Base-by-base conservation (phyloP, 64 coral and sea anemone species). In the Pocillopora damicornis region DNA sequence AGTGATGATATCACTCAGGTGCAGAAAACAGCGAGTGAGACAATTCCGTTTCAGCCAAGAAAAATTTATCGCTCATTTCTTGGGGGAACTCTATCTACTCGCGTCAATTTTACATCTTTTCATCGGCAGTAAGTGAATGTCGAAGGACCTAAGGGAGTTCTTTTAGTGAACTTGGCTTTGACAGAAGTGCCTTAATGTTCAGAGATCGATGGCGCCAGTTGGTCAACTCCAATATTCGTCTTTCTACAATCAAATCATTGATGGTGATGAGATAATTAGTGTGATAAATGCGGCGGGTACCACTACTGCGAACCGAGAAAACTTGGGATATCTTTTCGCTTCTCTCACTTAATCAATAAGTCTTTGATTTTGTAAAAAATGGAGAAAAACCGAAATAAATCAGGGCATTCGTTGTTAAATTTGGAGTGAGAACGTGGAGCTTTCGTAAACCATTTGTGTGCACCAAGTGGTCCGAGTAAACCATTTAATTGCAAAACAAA, bases 161-260 rank as follows among this genome's bases (percentile, higher is more conserved):
- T 71, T 71, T 63, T 64, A 37, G 25, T 81, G n/a, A 85, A 51
- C 35, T 42, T 23, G 34, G 58, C 25, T 71, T 25, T 23, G 22
- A n/a, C 67, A 23, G 67, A 72, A 65, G 65, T 83, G 35, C 35
- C 80, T 45, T 71, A 58, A 25, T 57, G 81, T 71, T 85, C 37
- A 66, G 15, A 72, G 81, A 85, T 72, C 64, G 10, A 38, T 45
- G 81, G 38, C 81, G 81, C 81, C 81, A 72, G 81, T 30, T 58
- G 38, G 13, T 85, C 80, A 63, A 63, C 60, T 63, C 11, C 13
- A 17, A 20, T n/a, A 79, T 9, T 75, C 73, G 37, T 75, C 35
- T 23, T 63, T 67, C 2, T 34, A 2, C 37, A 4, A 72, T 45
- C 64, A 85, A 72, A 51, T 30, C 36, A 26, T 12, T 23, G 14